Conservation (phyloP, 2,797 vertebrate species). For the Eurystomus glaucurus region DNA sequence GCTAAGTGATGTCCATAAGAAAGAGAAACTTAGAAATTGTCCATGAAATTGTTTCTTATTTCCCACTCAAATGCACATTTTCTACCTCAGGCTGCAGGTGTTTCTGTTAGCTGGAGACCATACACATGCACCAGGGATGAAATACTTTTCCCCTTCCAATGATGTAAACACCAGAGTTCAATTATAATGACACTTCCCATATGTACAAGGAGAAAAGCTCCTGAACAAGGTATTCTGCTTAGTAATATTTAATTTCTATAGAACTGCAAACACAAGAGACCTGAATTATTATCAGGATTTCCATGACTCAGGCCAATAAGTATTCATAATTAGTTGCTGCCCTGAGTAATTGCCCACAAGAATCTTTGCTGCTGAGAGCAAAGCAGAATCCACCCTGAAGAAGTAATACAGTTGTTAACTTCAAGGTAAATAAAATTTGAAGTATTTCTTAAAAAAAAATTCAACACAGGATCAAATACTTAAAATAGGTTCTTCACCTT, state of each 20-base stretch:
- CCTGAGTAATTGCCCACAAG: background rate
- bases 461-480: background rate
- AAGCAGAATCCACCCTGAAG: background rate
- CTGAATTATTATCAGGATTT: background rate
- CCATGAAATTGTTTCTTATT: background rate
- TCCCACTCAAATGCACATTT: background rate
- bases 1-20: background rate
- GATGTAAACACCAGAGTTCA: background rate
- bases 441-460: background rate
- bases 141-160: background rate
- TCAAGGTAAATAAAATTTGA: background rate
- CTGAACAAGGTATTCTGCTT: background rate
- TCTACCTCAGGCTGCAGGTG: background rate
- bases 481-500: accelerated
- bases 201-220: background rate
- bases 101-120: background rate
- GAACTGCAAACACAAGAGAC: background rate
- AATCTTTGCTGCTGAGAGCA: background rate
- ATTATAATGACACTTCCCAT: background rate
- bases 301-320: background rate
- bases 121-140: accelerated
- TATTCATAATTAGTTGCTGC: background rate
- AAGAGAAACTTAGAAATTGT: background rate
- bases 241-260: background rate
- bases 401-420: background rate